These are phyloP conservation scores for Oryzias javanicus DNA, from an alignment of 2,113 vertebrate genomes.

Conservation along the genomic window DNA sequence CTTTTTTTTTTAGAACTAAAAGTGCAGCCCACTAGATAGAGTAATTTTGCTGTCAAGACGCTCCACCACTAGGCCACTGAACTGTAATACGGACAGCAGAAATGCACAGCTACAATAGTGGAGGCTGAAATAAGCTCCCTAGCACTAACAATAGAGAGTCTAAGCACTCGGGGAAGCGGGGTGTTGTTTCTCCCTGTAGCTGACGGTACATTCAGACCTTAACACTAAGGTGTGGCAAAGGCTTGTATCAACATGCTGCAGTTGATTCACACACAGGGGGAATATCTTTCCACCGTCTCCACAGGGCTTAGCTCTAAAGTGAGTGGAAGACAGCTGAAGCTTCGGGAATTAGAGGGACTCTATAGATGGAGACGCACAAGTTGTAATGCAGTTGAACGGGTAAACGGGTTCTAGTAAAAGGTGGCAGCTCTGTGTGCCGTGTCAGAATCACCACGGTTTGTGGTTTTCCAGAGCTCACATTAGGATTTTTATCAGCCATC, in stretches of 20 bases:
- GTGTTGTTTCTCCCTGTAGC: slow-evolving; percentile 43
- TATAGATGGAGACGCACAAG: slow-evolving; percentile 2
- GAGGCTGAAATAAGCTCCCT: slow-evolving; percentile 16
- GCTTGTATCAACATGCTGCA: slow-evolving; percentile 62
- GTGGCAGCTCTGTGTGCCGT: not conserved
- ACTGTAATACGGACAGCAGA: not conserved
- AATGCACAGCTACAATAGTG: slow-evolving; percentile 1
- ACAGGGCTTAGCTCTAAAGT: slow-evolving; percentile 16
- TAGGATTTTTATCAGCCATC: slow-evolving; percentile 14
- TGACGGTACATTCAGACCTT: slow-evolving; percentile 27
- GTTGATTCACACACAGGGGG: slow-evolving; percentile 43
- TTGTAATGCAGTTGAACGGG: slow-evolving; percentile 1
- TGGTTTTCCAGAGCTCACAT: slow-evolving; percentile 15
- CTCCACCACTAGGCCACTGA: too few relatives aligned
- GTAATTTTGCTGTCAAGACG: too few relatives aligned
- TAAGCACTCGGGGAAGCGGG: slow-evolving; percentile 17
- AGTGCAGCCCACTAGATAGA: too few relatives aligned
- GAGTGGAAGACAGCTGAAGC: slow-evolving; percentile 21
- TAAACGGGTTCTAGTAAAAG: slow-evolving; percentile 1
- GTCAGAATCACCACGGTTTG: not conserved
- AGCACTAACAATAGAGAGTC: slow-evolving; percentile 25
- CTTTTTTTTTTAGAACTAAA: too few relatives aligned
- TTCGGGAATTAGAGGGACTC: slow-evolving; percentile 10
- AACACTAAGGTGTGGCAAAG: slow-evolving; percentile 44
- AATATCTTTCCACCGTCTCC: slow-evolving; percentile 40